phyloP scores from a whole-genome alignment of 1,140 invertebrate genomes.

The Odontomachus brunneus region DNA sequence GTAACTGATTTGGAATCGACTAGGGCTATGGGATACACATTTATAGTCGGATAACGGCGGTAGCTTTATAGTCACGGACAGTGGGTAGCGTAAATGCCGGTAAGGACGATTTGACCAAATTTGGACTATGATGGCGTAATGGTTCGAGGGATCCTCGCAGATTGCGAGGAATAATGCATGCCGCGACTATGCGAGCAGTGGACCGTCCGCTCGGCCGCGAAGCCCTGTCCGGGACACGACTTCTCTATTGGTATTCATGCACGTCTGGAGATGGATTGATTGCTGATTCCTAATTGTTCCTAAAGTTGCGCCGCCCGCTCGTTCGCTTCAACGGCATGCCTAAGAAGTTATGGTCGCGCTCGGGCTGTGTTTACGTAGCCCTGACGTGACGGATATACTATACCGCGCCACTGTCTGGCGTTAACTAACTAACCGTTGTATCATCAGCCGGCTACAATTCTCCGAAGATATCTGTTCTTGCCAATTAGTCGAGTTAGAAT shows the following conservation, averaged over 20 bases:
- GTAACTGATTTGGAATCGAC: too few relatives aligned
- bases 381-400: conserved; percentile 64
- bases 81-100: conserved; percentile 12
- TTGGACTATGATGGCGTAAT: conserved; percentile 4
- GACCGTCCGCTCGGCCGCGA: conserved; percentile 14
- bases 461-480: conserved; percentile 68
- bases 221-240: background rate
- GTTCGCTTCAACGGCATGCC: conserved; percentile 46
- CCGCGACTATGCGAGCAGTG: conserved; percentile 19
- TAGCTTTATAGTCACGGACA: background rate
- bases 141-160: conserved; percentile 28
- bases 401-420: conserved; percentile 48
- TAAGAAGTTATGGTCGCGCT: conserved; percentile 66
- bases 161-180: conserved; percentile 52
- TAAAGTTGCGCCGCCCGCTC: conserved; percentile 55
- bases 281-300: conserved; percentile 71
- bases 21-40: too few relatives aligned
- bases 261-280: conserved; percentile 66
- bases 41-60: background rate
- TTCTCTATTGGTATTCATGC: conserved; percentile 55
- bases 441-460: conserved; percentile 58
- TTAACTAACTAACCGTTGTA: conserved; percentile 71
- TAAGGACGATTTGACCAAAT: conserved; percentile 55
- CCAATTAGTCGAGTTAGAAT: conserved; percentile 78
- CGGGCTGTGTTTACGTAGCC: conserved; percentile 62